Evolutionary conservation across 2,797 vertebrate species (phyloP), one percentile per base, ranked within the genome.

Genomic region (Chromis chromis): DNA sequence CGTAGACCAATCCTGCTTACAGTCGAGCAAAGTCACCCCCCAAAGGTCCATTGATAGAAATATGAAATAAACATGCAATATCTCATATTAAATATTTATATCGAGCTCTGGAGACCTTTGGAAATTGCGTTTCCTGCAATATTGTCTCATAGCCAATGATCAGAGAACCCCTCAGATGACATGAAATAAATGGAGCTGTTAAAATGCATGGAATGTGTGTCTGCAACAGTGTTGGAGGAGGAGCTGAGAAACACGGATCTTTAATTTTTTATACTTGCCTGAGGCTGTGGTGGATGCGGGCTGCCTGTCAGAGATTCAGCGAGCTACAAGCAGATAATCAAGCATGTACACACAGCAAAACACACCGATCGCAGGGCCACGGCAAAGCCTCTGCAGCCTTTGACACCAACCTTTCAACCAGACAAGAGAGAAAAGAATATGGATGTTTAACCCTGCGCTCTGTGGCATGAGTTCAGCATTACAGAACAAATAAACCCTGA

Each of bases 191-290:
- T 21, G 31, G 49, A 78, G 61, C 52, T 62, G 52, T 70, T 82
- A 5, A 68, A 79, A 74, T 71, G 33, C 48, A 65, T 40, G 25
- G 49, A 36, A 27, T 60, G 64, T 64, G 69, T 59, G 65, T 82
- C 76, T 74, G 66, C 21, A 19, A 60, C 55, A 70, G 78, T 55
- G 75, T 80, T 62, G 27, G 27, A 78, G 80, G 81, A 88, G 76
- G 79, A 83, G 79, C 55, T 48, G 67, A 83, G 58, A 78, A 83
- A 67, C 52, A 54, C 21, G 42, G 74, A 77, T 76, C 60, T 87
- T 88, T 70, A 83, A 88, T 86, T 76, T 89, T 87, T 90, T 62
- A 87, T 77, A 54, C 39, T 74, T 0, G 83, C 88, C 88, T 2
- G 19, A 69, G 85, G 87, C 80, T 27, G 66, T 25, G 74, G 81